Base-by-base conservation (phyloP, 2,797 vertebrate species). In the Taeniopygia guttata region DNA sequence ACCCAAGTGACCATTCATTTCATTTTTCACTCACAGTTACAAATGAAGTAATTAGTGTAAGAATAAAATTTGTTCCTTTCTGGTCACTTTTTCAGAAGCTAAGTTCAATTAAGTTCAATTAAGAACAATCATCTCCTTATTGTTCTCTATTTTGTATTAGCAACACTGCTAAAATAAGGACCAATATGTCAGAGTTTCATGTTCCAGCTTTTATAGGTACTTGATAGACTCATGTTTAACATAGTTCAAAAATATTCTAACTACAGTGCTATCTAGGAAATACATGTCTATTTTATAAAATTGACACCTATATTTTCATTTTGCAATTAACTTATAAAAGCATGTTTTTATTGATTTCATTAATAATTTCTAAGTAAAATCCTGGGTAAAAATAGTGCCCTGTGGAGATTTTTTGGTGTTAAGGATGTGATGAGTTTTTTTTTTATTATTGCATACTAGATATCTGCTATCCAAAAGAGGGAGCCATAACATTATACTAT, bases 381-480 rank as follows among this genome's bases (percentile, higher is more conserved):
- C 14, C 60, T 10, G 46, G 17, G 13, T 7, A 2, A 51, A 77
- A 87, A 23, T 4, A 13, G 16, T 62, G 12, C 5, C 7, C 42
- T 36, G 6, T 49, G 29, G 11, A 55, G 5, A 52, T n/a, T 62
- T 76, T 89, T 74, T 46, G 14, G 2, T 68, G 23, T 30, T 93
- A 72, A 85, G 17, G 19, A 76, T 32, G 76, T 17, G 17, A 45
- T 84, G 34, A 30, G 26, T 86, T 94, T 90, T 94, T 90, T 67
- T 25, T 21, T 79, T 89, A 27, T 30, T 66, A 66, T 40, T 90
- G 55, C 34, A 76, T 91, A 96, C 64, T 88, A 58, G 58, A 86
- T 96, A 59, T 51, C 13, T 85, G 48, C 21, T 66, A 88, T 97
- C 97, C 97, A 97, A 97, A 97, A 98, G 97, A 97, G 97, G 96